Evolutionary conservation across 2,888 invertebrate genomes (phyloP), one percentile per base, ranked within the genome.

Genomic region (Trissolcus japonicus): DNA sequence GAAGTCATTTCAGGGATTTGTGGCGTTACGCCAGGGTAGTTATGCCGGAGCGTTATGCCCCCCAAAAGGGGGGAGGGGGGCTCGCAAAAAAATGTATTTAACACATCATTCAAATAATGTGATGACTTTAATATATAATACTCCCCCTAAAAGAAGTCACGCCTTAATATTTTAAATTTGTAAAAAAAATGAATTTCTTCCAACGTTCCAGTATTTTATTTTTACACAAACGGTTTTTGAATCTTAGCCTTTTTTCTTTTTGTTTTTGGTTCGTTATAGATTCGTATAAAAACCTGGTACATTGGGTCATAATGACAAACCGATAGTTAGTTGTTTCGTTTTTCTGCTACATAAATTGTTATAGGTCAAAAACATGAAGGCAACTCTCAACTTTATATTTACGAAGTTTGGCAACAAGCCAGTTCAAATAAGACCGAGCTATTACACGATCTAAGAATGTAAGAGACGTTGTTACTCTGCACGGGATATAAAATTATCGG

Each of bases 321-420:
- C 46, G 43, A 53, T 54, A 62, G 61, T 67, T 56, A 67, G 48
- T 62, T 35, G 35, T 63, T 48, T 14, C 41, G 41, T 63, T 60
- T 67, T 77, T 74, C 73, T 66, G 57, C 60, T 72, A 68, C 77
- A 68, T 72, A 72, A 63, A 51, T 51, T 40, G 16, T 57, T 16
- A 59, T 56, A 65, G 60, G 68, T 63, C 61, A 43, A 50, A 59
- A 60, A 63, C 46, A 63, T 16, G 57, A 48, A 69, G 25, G 54
- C 71, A 80, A 81, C 81, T 82, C 82, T 80, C 80, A 74, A 82
- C 81, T 81, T 82, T 73, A 79, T 83, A 85, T 84, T 84, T 85
- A 85, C 84, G 83, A 83, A 82, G 63, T 67, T 80, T 84, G 85
- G 84, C 82, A 43, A 53, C 29, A 46, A 62, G 83, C 84, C 84